A percentile compares a stretch with the other conserved stretches of the same genome.
Conservation (phyloP, 2,888 invertebrate species). For the Penaeus monodon region DNA sequence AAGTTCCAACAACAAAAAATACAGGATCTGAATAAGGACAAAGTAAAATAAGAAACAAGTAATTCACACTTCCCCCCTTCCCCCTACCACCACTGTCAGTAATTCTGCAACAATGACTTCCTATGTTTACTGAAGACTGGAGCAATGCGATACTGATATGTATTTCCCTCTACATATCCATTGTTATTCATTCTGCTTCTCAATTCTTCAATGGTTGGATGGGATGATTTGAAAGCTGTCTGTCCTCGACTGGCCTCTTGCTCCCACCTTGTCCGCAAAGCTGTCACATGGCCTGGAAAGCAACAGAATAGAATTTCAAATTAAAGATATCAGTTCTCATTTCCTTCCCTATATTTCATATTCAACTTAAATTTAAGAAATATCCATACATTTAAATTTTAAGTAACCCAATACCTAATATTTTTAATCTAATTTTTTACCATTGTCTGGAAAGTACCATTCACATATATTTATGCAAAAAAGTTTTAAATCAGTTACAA, state of each 20-base stretch:
- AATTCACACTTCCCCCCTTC: neutral
- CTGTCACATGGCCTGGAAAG: constrained; percentile 68
- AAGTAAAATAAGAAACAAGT: neutral
- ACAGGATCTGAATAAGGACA: neutral
- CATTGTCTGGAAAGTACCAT: too few relatives aligned
- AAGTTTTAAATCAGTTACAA: too few relatives aligned
- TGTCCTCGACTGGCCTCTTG: constrained; percentile 67
- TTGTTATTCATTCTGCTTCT: constrained; percentile 67
- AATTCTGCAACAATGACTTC: constrained; percentile 43
- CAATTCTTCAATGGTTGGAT: constrained; percentile 67
- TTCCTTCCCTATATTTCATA: too few relatives aligned
- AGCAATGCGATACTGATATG: constrained; percentile 59
- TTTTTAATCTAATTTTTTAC: too few relatives aligned
- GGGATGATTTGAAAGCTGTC: constrained; percentile 61
- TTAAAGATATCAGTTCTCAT: neutral
- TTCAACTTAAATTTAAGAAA: too few relatives aligned
- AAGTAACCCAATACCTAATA: too few relatives aligned
- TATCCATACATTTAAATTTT: too few relatives aligned
- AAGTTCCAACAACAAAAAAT: neutral
- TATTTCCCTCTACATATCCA: constrained; percentile 67
- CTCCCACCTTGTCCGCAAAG: constrained; percentile 69
- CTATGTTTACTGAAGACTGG: constrained; percentile 46
- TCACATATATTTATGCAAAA: too few relatives aligned
- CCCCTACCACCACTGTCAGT: constrained; percentile 17
- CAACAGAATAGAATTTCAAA: neutral